These are phyloP conservation scores for Polydrusus cervinus DNA, from an alignment of 2,888 invertebrate species.

Conservation along the genomic window DNA sequence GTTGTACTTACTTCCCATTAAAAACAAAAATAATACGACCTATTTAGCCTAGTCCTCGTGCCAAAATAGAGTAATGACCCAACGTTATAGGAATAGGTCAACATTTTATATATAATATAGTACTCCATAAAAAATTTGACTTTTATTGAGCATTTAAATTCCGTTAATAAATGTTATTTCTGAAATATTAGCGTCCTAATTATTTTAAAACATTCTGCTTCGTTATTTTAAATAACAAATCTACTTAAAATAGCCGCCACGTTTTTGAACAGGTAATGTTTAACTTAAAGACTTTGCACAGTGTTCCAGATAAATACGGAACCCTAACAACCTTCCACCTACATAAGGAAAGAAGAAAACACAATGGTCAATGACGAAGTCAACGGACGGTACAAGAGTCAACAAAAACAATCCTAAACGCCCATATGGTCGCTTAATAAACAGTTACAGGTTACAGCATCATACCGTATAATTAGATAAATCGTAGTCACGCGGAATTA, in stretches of 20 bases:
- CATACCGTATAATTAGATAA: slow-evolving; percentile 41
- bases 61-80: slow-evolving; percentile 13
- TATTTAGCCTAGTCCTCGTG: slow-evolving; percentile 30
- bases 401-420: slow-evolving; percentile 18
- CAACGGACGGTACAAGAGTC: neutral
- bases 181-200: too few species aligned
- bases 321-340: too few species aligned
- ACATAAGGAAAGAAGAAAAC: neutral
- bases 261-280: too few species aligned
- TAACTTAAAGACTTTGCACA: too few species aligned
- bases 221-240: too few species aligned
- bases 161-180: too few species aligned
- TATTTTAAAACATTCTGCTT: too few species aligned
- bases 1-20: slow-evolving; percentile 7
- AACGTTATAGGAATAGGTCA: neutral
- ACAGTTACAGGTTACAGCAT: slow-evolving; percentile 38
- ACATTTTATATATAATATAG: neutral
- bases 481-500: slow-evolving; percentile 33
- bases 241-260: too few species aligned
- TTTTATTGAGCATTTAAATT: too few species aligned
- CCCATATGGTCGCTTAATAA: slow-evolving; percentile 37
- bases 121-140: too few species aligned
- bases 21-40: slow-evolving; percentile 37
- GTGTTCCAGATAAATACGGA: too few species aligned
- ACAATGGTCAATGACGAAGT: neutral